Conservation (phyloP, 2,888 invertebrate species). For the Troglohyphantes excavatus region DNA sequence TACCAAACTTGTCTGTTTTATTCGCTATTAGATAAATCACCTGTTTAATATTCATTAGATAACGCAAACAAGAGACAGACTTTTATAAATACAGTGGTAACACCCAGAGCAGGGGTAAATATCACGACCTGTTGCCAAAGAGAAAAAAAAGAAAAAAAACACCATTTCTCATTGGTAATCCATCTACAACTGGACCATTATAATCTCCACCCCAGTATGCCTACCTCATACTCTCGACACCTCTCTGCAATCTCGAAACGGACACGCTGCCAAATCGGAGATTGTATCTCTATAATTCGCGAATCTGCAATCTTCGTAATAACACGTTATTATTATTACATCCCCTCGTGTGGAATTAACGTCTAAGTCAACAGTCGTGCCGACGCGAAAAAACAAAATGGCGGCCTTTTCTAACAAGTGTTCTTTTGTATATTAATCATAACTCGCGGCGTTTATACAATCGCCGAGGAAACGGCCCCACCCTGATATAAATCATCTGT, state of each 20-base stretch:
- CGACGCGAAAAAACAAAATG: conserved; percentile 22
- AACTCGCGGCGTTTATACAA: conserved; percentile 60
- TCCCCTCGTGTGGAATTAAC: conserved; percentile 44
- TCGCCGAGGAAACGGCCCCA: conserved; percentile 32
- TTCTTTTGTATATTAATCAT: conserved; percentile 71
- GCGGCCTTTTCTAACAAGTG: conserved; percentile 38
- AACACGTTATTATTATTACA: conserved; percentile 27
- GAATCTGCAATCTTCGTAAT: conserved; percentile 33
- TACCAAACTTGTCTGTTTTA: too few relatives aligned
- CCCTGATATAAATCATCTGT: conserved; percentile 62
- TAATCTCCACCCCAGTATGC: conserved; percentile 11
- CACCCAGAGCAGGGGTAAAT: too few relatives aligned
- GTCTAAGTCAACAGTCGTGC: conserved; percentile 62
- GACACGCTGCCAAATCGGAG: conserved; percentile 7
- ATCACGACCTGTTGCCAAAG: too few relatives aligned
- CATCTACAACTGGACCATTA: too few relatives aligned
- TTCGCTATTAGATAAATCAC: too few relatives aligned
- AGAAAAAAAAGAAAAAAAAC: too few relatives aligned
- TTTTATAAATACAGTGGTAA: too few relatives aligned
- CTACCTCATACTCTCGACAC: conserved; percentile 28
- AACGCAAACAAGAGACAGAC: too few relatives aligned
- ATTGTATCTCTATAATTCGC: conserved; percentile 43
- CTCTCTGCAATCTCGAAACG: conserved; percentile 34
- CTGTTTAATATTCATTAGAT: too few relatives aligned
- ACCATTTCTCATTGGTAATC: too few relatives aligned